Base-by-base conservation (phyloP, 2,797 vertebrate genomes). In the Mastacembelus armatus region DNA sequence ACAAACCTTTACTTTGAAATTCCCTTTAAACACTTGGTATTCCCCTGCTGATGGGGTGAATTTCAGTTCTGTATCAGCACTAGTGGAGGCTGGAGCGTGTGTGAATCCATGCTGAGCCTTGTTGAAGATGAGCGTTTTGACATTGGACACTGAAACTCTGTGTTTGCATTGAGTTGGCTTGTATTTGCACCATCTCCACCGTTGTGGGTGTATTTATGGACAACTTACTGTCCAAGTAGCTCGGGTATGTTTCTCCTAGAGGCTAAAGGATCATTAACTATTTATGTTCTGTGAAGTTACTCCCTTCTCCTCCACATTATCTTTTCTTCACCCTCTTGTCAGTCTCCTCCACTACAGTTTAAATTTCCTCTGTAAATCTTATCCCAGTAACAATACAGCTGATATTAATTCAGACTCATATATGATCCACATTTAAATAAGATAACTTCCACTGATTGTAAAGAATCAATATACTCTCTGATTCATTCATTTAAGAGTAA, bases 261-360 rank as follows among this genome's bases (percentile, higher is more conserved):
- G 32, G 71, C 62, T 26, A 26, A 79, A 67, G 40, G 65, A 55
- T 79, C 61, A 78, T 90, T 78, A 83, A 85, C 67, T 84, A 90
- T 89, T 86, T 62, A 87, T 86, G 51, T 78, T 74, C 38, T 48
- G 60, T 69, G 43, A 49, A 78, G 57, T 70, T 54, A 39, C 68
- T 63, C 69, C 19, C 49, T n/a, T 68, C 71, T 59, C 62, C 36
- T 52, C 29, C n/a, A n/a, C n/a, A n/a, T n/a, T 21, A 12, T 51
- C 52, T 80, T 71, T 76, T 43, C 56, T 39, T 44, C 19, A 45
- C 35, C 3, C 24, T 51, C 36, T 56, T 33, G 70, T 56, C 65
- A 44, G 48, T 33, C 22, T 48, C 61, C 38, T 79, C 49, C 36
- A 39, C 47, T 32, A 14, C 12, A 36, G 35, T 60, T 42, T 43